Evolutionary conservation across 1,140 invertebrate genomes (phyloP).

Genomic region (Drosophila athabasca): DNA sequence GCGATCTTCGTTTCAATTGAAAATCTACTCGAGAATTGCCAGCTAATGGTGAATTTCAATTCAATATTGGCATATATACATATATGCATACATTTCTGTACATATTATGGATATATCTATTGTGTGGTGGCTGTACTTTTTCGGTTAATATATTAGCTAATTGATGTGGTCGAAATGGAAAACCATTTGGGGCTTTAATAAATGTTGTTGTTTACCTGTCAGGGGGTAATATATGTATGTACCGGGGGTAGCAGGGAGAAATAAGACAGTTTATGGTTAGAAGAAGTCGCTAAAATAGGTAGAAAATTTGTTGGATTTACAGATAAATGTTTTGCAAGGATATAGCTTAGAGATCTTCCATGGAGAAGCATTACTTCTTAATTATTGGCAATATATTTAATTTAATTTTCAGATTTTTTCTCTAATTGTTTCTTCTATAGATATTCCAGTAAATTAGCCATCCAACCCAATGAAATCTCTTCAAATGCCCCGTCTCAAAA

Average conservation of each 20-base stretch:
- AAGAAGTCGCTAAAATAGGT: no score
- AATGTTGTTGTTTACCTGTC: slow-evolving; percentile 19
- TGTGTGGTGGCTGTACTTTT: background rate
- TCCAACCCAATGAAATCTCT: no score
- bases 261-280: no score
- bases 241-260: background rate
- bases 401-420: background rate
- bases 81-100: slow-evolving; percentile 3
- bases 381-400: no score
- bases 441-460: no score
- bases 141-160: slow-evolving; percentile 35
- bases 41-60: slow-evolving; percentile 52
- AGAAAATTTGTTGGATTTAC: no score
- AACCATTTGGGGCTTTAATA: slow-evolving; percentile 26
- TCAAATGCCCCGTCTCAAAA: background rate
- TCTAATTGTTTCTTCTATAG: no score
- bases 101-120: background rate
- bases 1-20: slow-evolving; percentile 34
- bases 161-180: slow-evolving; percentile 30
- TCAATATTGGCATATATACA: slow-evolving; percentile 31
- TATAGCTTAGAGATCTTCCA: no score
- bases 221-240: no score
- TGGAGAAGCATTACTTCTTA: no score
- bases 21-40: slow-evolving; percentile 37
- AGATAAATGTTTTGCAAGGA: no score